These are phyloP conservation scores for Eueides isabella DNA, from an alignment of 1,140 invertebrate species.

Conservation along the genomic window DNA sequence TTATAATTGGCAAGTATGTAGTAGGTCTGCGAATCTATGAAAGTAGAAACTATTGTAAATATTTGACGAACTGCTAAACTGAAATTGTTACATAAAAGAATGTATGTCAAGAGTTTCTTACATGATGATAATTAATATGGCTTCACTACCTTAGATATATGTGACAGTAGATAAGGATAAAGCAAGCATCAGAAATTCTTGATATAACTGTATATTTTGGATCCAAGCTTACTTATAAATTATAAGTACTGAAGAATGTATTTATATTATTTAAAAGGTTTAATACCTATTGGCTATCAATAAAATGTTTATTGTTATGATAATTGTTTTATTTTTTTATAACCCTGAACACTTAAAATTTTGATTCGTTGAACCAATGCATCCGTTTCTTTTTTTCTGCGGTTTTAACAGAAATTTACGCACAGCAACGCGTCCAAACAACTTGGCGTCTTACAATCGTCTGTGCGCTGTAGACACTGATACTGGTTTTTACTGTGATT, in stretches of 20 bases:
- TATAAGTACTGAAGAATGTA: conserved; percentile 57
- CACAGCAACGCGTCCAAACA: too few species aligned
- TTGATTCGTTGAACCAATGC: too few species aligned
- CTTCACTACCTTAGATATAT: neutral
- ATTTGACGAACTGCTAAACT: conserved; percentile 4
- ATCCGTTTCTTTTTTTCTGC: too few species aligned
- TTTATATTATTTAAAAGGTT: conserved; percentile 72
- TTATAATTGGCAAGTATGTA: neutral
- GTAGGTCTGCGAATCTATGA: neutral
- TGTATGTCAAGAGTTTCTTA: neutral
- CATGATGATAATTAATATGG: neutral
- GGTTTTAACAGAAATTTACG: too few species aligned
- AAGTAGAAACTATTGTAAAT: conserved; percentile 7
- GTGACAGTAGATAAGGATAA: neutral
- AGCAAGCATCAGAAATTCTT: neutral
- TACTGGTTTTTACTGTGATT: too few species aligned
- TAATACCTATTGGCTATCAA: conserved; percentile 63
- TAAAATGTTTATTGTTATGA: conserved; percentile 74
- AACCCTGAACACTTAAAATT: too few species aligned
- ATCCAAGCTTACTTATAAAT: conserved; percentile 4
- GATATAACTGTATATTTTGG: conserved; percentile 11
- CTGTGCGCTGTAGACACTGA: too few species aligned
- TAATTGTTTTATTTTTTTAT: conserved; percentile 36
- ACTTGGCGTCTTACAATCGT: too few species aligned
- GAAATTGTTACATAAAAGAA: neutral